These are phyloP conservation scores for Meteorus cinctellus DNA, from an alignment of 2,888 invertebrate genomes.

Conservation along the genomic window DNA sequence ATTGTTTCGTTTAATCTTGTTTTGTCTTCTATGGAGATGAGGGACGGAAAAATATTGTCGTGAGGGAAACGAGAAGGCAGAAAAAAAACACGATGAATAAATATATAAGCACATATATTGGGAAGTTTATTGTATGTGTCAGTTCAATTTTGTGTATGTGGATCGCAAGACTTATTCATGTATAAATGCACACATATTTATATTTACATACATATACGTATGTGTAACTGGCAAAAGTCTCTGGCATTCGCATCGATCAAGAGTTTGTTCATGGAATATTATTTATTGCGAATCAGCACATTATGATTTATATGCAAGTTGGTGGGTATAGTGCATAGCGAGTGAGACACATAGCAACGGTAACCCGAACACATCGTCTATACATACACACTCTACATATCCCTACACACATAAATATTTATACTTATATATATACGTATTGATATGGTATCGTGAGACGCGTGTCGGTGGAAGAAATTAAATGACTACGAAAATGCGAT, in stretches of 20 bases:
- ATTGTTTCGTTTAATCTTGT: conserved; percentile 14
- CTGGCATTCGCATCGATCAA: conserved; percentile 40
- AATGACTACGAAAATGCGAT: conserved; percentile 4
- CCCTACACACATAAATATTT: background rate
- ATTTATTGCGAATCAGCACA: conserved; percentile 62
- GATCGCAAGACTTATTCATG: no score
- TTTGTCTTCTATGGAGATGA: conserved; percentile 31
- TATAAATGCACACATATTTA: conserved; percentile 21
- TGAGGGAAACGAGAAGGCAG: background rate
- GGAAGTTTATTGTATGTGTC: conserved; percentile 26
- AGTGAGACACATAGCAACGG: conserved; percentile 38
- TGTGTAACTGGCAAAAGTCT: conserved; percentile 46
- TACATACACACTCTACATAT: background rate
- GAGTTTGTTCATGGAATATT: conserved; percentile 52
- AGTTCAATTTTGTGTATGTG: background rate
- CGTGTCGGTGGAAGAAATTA: conserved; percentile 11
- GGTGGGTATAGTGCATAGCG: background rate
- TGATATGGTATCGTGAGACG: conserved; percentile 11
- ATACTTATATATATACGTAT: background rate
- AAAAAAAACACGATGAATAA: background rate
- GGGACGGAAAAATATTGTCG: conserved; percentile 9
- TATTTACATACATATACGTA: conserved; percentile 1
- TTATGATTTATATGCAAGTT: conserved; percentile 58
- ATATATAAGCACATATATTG: conserved; percentile 29
- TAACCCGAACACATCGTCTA: conserved; percentile 46